phyloP scores from a whole-genome alignment of 1,140 invertebrate genomes.

The Brachionus sp. region DNA sequence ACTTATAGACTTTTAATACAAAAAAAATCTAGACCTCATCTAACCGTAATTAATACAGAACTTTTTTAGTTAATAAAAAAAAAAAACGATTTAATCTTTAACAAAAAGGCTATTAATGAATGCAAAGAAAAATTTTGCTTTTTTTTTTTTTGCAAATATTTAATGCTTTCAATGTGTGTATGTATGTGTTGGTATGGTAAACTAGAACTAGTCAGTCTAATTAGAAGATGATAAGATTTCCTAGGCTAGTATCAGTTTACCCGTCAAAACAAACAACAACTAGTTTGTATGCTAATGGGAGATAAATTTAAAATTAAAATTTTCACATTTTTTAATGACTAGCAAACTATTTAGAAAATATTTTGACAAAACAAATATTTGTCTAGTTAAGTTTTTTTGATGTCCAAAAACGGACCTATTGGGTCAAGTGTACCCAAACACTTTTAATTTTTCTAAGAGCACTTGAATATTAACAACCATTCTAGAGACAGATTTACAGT shows the following conservation, averaged over 20 bases:
- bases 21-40: neutral
- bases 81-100: no score
- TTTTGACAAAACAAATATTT: neutral
- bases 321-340: neutral
- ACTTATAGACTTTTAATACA: neutral
- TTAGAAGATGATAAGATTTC: neutral
- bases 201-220: no score
- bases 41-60: neutral
- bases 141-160: no score
- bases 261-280: neutral
- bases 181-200: no score
- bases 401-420: neutral
- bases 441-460: neutral
- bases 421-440: neutral
- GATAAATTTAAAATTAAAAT: neutral
- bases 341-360: neutral
- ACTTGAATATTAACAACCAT: neutral
- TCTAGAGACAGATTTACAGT: neutral
- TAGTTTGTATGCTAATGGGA: neutral
- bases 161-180: no score
- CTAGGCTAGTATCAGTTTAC: neutral
- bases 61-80: no score
- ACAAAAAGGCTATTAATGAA: no score
- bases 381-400: neutral
- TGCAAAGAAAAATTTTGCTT: no score